Evolutionary conservation across 2,888 invertebrate genomes (phyloP).

Genomic region (Agonum fuliginosum): DNA sequence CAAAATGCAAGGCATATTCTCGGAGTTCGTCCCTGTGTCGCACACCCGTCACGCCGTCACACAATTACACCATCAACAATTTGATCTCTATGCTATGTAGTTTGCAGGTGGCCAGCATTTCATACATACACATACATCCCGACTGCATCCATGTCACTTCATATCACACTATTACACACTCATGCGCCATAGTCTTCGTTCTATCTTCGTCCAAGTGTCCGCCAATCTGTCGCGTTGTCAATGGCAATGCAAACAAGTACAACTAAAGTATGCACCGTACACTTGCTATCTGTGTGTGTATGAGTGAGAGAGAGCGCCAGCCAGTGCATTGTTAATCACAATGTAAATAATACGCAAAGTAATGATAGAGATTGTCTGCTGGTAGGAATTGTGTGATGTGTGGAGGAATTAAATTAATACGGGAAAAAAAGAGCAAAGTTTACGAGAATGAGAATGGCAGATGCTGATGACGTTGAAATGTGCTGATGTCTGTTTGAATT

Average conservation of each 20-base stretch:
- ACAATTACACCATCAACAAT: no score
- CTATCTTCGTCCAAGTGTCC: not conserved
- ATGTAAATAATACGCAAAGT: constrained; percentile 25
- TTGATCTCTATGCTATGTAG: not conserved
- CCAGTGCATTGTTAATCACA: constrained; percentile 16
- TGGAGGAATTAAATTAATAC: constrained; percentile 1
- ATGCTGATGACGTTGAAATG: no score
- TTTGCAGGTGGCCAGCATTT: constrained; percentile 38
- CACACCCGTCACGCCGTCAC: not conserved
- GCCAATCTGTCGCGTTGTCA: not conserved
- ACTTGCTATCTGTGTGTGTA: constrained; percentile 1
- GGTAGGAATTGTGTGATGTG: constrained; percentile 7
- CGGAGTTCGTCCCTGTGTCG: not conserved
- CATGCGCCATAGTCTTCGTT: not conserved
- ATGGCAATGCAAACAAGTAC: no score
- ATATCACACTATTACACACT: not conserved
- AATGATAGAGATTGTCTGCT: constrained; percentile 4
- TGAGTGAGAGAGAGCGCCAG: not conserved
- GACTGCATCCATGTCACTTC: constrained; percentile 1
- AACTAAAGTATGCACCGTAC: no score
- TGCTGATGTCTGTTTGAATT: no score
- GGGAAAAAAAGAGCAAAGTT: not conserved
- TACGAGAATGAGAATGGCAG: no score
- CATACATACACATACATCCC: not conserved
- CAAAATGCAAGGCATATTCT: not conserved